Percentiles rank a stretch among this genome's conserved stretches.
phyloP scores from a whole-genome alignment of 2,797 vertebrate species.

The Hyperoplus lanceolatus region DNA sequence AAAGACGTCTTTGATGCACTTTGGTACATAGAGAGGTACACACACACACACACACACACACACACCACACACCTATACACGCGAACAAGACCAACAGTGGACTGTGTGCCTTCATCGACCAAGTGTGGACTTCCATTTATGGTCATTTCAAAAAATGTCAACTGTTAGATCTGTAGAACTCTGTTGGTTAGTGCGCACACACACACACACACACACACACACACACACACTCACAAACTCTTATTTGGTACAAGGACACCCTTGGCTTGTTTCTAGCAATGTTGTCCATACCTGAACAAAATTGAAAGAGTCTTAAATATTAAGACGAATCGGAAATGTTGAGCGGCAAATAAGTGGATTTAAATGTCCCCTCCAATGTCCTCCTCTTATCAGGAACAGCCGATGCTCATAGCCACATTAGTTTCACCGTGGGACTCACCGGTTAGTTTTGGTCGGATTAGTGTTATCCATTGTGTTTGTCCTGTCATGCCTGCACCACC shows the following conservation, averaged over 20 bases:
- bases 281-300: conserved; percentile 19
- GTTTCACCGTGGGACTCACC: conserved; percentile 17
- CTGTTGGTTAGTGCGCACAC: no score
- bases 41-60: conserved; percentile 10
- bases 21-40: neutral
- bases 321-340: neutral
- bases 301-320: neutral
- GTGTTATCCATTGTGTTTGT: conserved; percentile 48
- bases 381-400: conserved; percentile 22
- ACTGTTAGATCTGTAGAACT: no score
- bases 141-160: no score
- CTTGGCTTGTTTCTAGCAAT: conserved; percentile 12
- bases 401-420: neutral
- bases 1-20: conserved; percentile 19
- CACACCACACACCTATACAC: neutral
- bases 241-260: conserved; percentile 29
- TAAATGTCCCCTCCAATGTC: neutral
- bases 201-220: neutral
- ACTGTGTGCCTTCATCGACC: no score
- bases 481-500: conserved; percentile 13
- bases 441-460: conserved; percentile 46
- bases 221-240: conserved; percentile 4
- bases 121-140: no score
- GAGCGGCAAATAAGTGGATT: conserved; percentile 5
- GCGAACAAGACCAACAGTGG: no score